Conservation (phyloP, 2,888 invertebrate species). For the Sphecodes monilicornis region DNA sequence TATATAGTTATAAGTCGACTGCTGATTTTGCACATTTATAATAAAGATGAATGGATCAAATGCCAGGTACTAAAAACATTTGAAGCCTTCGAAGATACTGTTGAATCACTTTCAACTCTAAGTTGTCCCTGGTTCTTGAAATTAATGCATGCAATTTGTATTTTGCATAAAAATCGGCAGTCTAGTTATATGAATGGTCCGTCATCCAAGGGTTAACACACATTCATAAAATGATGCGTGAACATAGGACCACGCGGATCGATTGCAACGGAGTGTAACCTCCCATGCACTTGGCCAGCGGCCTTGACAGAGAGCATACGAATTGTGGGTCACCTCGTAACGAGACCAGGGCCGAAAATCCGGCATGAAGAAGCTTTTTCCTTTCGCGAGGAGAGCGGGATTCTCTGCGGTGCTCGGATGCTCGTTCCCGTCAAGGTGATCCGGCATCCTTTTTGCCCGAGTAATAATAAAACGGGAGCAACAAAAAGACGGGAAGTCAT, state of each 20-base stretch:
- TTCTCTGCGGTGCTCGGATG: constrained; percentile 21
- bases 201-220: neutral
- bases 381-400: neutral
- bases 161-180: no score
- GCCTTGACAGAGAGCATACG: neutral
- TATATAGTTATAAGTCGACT: no score
- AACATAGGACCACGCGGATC: neutral
- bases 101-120: no score
- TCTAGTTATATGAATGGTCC: no score
- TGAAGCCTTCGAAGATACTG: no score
- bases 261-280: neutral
- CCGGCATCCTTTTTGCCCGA: neutral
- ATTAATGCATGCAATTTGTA: neutral
- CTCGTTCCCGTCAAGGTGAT: constrained; percentile 18
- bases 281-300: neutral
- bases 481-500: constrained; percentile 29
- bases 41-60: no score
- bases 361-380: neutral
- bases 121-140: neutral
- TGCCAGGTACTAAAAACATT: no score
- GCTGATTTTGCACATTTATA: no score
- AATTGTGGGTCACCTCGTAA: constrained; percentile 21
- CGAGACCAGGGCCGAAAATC: neutral
- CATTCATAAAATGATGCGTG: neutral
- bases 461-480: constrained; percentile 5